Percentiles rank a stretch among this genome's conserved stretches.
Evolutionary conservation across 1,140 invertebrate genomes (phyloP).

Genomic region (Xylocopa sonorina): DNA sequence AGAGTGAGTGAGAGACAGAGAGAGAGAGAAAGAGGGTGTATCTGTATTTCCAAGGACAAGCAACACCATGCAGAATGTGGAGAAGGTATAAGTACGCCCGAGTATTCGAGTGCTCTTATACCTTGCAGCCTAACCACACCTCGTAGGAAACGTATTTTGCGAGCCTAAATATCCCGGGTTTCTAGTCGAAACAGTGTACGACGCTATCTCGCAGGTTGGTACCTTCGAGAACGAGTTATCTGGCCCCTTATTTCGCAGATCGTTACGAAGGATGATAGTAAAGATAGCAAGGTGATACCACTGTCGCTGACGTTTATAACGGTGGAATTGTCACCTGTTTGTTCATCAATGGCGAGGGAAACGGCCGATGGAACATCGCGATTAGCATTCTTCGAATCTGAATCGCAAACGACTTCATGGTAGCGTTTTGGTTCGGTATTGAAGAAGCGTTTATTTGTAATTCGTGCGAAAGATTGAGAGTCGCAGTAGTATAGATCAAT

Average conservation of each 20-base stretch:
- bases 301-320: constrained; percentile 29
- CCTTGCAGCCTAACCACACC: constrained; percentile 55
- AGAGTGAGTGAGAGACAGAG: constrained; percentile 33
- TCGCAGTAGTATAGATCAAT: background rate
- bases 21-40: constrained; percentile 41
- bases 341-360: background rate
- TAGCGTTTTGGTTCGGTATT: background rate
- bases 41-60: constrained; percentile 73
- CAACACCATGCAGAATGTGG: constrained; percentile 56
- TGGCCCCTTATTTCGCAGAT: constrained; percentile 62
- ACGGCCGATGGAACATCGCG: background rate
- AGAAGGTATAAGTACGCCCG: constrained; percentile 69
- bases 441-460: background rate
- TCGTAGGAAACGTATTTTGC: constrained; percentile 75
- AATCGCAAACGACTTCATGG: background rate
- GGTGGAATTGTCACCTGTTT: constrained; percentile 28
- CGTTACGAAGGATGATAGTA: constrained; percentile 55
- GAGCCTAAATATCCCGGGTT: constrained; percentile 72
- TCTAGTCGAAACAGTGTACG: constrained; percentile 32
- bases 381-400: background rate
- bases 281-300: constrained; percentile 39
- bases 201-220: constrained; percentile 50
- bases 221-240: constrained; percentile 61
- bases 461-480: background rate
- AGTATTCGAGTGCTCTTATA: constrained; percentile 72